Base-by-base conservation (phyloP, 1,140 invertebrate genomes). In the Ectropis grisescens region DNA sequence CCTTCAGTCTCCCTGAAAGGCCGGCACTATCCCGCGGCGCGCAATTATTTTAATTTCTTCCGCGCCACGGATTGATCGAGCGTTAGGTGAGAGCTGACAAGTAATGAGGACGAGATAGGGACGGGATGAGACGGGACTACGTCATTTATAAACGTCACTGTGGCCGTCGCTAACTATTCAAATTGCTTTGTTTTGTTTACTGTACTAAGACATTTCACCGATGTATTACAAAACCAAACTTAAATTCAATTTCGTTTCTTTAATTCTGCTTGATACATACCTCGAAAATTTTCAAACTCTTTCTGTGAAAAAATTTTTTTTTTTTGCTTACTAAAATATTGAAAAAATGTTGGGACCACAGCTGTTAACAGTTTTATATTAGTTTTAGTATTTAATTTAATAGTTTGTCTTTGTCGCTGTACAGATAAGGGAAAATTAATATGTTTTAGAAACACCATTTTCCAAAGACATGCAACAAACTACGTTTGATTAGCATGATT, bases 1-100 rank as follows among this genome's bases (percentile, higher is more conserved):
- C 52, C 52, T 59, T 54, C 29, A 31, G 13, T 13, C 42, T 27
- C 34, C 3, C 36, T 42, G 27, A 28, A 29, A 38, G 54, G 41
- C 44, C 55, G 29, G 32, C 45, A 54, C 47, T 56, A 56, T 47
- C 39, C 54, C 41, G 43, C 39, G 35, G 46, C 30, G 37, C 24
- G 62, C 64, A 70, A 74, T 74, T 74, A 74, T 70, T 74, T 74
- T 69, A 70, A 70, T 70, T 68, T 70, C 57, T 64, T 68, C 51
- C 54, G 48, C 41, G 46, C 46, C 58, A 62, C 57, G 55, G 59
- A 70, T 66, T 66, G 69, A 78, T 74, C 41, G 59, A 57, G 57
- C 59, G 54, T 61, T 64, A 66, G 57, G 51, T 64, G 67, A 55
- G 56, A 69, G 60, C 60, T 41, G 51, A 47, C n/a, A n/a, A n/a